A percentile compares a stretch with the other conserved stretches of the same genome.
These are phyloP conservation scores for Hybos culiciformis DNA, from an alignment of 2,888 invertebrate species.

Conservation along the genomic window DNA sequence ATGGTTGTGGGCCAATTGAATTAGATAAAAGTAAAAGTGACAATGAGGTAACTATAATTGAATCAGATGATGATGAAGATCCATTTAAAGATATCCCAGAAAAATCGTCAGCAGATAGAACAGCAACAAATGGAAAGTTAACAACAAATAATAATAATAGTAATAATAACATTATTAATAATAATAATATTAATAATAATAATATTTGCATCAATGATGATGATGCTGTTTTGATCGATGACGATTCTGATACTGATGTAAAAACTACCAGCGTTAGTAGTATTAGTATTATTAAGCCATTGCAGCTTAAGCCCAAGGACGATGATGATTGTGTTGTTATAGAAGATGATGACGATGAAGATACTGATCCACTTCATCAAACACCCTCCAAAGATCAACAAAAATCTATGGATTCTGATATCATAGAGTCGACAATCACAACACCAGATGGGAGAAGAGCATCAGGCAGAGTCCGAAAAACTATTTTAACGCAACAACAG, in stretches of 20 bases:
- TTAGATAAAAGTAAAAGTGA: background rate
- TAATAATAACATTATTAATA: too few relatives aligned
- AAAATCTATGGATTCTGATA: constrained; percentile 30
- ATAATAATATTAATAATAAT: background rate
- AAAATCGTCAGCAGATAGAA: background rate
- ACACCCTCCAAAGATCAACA: constrained; percentile 13
- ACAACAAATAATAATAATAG: background rate
- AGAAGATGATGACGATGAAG: constrained; percentile 12
- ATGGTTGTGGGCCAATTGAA: constrained; percentile 16
- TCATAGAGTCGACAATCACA: too few relatives aligned
- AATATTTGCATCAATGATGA: constrained; percentile 17
- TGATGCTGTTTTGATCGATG: constrained; percentile 36
- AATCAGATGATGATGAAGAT: constrained; percentile 15
- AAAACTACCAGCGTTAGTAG: constrained; percentile 16
- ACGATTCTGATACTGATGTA: constrained; percentile 31
- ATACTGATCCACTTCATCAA: constrained; percentile 11
- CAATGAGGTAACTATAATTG: constrained; percentile 14
- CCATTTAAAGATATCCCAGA: background rate
- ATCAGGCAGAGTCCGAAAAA: constrained; percentile 7
- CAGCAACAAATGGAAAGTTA: background rate
- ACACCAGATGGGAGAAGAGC: constrained; percentile 18
- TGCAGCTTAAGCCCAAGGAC: constrained; percentile 16
- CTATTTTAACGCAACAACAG: constrained; percentile 4
- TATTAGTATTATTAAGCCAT: constrained; percentile 19
- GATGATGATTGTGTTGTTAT: constrained; percentile 9